Conservation (phyloP, 2,113 vertebrate genomes). For the Tenrec ecaudatus region DNA sequence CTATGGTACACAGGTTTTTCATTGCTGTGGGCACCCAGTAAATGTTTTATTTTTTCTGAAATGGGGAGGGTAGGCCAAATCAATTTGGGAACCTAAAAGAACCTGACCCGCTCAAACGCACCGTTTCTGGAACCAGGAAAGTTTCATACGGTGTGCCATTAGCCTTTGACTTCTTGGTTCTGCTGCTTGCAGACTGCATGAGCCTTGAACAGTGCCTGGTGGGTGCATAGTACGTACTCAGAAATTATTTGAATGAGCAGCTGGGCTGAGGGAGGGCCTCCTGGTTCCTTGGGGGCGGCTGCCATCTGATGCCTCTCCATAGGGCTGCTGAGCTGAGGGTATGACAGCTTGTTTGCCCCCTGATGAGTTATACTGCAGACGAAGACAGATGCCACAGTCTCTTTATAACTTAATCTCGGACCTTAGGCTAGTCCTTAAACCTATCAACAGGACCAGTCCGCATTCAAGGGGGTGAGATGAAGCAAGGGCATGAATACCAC, state of each 20-base stretch:
- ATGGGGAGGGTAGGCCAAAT: no score
- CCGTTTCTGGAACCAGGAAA: neutral
- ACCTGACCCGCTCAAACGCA: neutral
- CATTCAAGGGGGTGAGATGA: neutral
- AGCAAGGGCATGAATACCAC: neutral
- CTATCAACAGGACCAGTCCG: neutral
- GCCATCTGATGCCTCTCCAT: neutral
- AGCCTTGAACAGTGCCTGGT: conserved; percentile 7
- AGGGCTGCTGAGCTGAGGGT: neutral
- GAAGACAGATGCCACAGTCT: neutral
- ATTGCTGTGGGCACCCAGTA: no score
- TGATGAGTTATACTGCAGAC: neutral
- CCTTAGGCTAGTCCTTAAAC: neutral
- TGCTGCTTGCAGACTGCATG: neutral
- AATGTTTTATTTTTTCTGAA: no score
- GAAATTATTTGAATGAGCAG: neutral
- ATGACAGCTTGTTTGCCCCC: neutral
- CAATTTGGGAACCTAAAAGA: neutral
- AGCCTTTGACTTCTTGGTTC: neutral
- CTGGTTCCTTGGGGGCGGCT: neutral
- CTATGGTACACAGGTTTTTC: no score
- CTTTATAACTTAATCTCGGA: neutral
- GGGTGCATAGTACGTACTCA: neutral
- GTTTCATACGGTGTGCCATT: neutral
- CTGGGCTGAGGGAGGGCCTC: neutral